Conservation (phyloP, 2,888 invertebrate genomes). For the Andrena minutula region DNA sequence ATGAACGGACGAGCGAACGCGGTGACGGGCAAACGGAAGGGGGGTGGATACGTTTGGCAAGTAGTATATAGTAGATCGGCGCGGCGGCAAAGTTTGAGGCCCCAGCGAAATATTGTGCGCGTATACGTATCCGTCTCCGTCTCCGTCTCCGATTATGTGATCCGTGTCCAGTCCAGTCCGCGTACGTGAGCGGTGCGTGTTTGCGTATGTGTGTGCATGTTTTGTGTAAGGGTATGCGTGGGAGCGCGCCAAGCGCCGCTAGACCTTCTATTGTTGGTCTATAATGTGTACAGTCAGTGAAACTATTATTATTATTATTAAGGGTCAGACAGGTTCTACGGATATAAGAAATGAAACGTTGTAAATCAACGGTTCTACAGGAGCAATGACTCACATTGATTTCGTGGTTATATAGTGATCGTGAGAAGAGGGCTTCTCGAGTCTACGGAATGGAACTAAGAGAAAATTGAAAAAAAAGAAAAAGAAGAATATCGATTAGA, state of each 20-base stretch:
- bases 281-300: slow-evolving; percentile 85
- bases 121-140: neutral
- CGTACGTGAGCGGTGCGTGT: slow-evolving; percentile 8
- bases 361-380: slow-evolving; percentile 76
- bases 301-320: slow-evolving; percentile 85
- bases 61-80: neutral
- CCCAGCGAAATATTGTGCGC: too few relatives aligned
- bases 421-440: slow-evolving; percentile 37
- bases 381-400: slow-evolving; percentile 75
- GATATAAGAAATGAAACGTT: slow-evolving; percentile 66
- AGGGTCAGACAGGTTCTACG: slow-evolving; percentile 81
- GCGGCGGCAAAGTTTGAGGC: too few relatives aligned
- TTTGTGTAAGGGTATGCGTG: slow-evolving; percentile 57
- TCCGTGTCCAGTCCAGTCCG: slow-evolving; percentile 10
- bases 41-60: neutral
- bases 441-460: slow-evolving; percentile 47
- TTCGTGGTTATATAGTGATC: slow-evolving; percentile 66
- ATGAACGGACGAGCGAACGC: neutral
- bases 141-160: neutral
- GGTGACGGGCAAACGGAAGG: too few relatives aligned
- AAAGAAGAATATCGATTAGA: slow-evolving; percentile 41
- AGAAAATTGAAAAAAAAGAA: slow-evolving; percentile 46
- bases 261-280: slow-evolving; percentile 85
- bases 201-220: slow-evolving; percentile 10
- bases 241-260: slow-evolving; percentile 81